Conservation (phyloP, 2,113 vertebrate genomes). For the Spermophilus dauricus region DNA sequence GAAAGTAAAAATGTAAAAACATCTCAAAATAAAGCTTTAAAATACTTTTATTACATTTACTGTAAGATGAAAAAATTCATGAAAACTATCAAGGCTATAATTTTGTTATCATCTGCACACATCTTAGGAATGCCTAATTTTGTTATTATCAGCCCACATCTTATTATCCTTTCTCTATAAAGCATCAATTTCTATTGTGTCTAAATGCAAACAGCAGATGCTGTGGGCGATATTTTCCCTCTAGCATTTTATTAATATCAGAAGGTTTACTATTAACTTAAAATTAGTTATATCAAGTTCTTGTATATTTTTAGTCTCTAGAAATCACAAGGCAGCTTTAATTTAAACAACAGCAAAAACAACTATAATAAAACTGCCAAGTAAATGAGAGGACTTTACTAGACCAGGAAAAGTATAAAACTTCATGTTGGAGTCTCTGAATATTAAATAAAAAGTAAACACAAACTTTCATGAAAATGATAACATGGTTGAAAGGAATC, state of each 20-base stretch:
- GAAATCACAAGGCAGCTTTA: conserved; percentile 21
- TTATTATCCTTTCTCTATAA: not conserved
- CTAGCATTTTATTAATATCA: conserved; percentile 56
- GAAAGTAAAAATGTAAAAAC: conserved; percentile 5
- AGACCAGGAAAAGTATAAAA: not conserved
- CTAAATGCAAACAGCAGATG: conserved; percentile 25
- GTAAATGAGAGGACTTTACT: conserved; percentile 5
- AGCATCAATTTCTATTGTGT: not conserved
- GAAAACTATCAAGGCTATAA: conserved; percentile 44
- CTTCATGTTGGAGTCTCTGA: not conserved
- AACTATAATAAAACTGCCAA: conserved; percentile 42
- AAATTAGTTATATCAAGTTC: not conserved
- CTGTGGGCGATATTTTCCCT: not conserved
- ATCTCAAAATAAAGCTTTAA: conserved; percentile 40
- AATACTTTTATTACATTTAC: conserved; percentile 49
- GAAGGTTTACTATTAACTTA: conserved; percentile 41
- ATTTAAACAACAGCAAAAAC: conserved; percentile 50
- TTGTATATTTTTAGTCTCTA: conserved; percentile 2
- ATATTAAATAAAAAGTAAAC: conserved; percentile 41
- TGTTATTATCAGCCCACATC: conserved; percentile 6
- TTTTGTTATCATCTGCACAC: conserved; percentile 40
- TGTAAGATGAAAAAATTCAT: conserved; percentile 25
- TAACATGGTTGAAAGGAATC: not conserved
- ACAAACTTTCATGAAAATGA: not conserved
- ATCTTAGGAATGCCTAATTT: not conserved